phyloP scores from a whole-genome alignment of 2,888 invertebrate species.

The Geotrupes spiniger region DNA sequence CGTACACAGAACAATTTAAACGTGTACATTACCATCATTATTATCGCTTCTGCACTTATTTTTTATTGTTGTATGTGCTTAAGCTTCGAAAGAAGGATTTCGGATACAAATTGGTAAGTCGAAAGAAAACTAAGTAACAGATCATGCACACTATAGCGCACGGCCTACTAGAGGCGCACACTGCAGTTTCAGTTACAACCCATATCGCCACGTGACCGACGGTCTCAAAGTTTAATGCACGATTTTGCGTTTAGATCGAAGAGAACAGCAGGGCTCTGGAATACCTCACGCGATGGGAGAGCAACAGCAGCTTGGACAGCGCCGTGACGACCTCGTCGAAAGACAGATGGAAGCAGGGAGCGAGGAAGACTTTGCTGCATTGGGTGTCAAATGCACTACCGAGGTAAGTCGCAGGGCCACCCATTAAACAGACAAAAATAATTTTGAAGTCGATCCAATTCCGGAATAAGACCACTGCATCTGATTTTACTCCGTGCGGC shows the following conservation, averaged over 20 bases:
- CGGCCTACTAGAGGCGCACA: no score
- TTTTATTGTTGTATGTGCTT: slow-evolving; percentile 31
- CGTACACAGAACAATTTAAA: no score
- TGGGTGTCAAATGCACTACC: slow-evolving; percentile 94
- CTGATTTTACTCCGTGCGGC: no score
- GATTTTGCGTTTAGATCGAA: slow-evolving; percentile 72
- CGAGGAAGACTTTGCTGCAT: slow-evolving; percentile 84
- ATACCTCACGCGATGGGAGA: slow-evolving; percentile 78
- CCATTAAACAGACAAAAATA: no score
- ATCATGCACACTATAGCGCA: not conserved
- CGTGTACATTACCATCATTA: no score
- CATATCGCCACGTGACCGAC: no score
- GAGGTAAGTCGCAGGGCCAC: slow-evolving; percentile 67
- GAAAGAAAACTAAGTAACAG: slow-evolving; percentile 4
- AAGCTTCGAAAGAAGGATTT: slow-evolving; percentile 50
- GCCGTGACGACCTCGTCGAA: slow-evolving; percentile 68
- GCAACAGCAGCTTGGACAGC: slow-evolving; percentile 82
- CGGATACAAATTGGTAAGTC: slow-evolving; percentile 44
- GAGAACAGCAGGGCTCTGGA: slow-evolving; percentile 89
- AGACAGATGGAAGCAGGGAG: slow-evolving; percentile 81
- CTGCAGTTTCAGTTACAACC: no score
- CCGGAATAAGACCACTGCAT: no score
- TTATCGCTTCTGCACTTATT: slow-evolving; percentile 23
- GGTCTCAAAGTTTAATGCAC: no score
- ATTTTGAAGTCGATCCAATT: no score